Base-by-base conservation (phyloP, 2,113 vertebrate genomes). In the Elachura formosa region DNA sequence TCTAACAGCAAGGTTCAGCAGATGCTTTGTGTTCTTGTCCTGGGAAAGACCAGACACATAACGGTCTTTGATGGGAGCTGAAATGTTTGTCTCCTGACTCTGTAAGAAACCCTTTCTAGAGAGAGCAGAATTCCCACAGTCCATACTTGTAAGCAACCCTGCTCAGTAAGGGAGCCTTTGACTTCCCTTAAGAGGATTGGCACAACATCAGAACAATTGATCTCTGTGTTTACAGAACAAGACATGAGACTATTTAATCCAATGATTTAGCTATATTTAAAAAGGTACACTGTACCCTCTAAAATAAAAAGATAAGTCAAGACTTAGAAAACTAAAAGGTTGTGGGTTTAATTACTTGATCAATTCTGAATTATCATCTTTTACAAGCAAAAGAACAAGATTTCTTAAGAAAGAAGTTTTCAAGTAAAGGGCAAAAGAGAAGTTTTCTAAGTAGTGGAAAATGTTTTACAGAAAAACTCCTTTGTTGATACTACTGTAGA, bases 361-460 rank as follows among this genome's bases (percentile, higher is more conserved):
- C 25, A 29, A 62, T 64, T 94, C 79, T 90, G 79, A 66, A 86
- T 78, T 94, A 84, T n/a, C 36, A 24, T 88, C 52, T 31, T 87
- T 93, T 80, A 59, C 48, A 93, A 73, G 71, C n/a, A 88, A n/a
- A 87, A 83, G 34, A 64, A 51, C 61, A 94, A 82, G 58, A 58
- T 93, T 95, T 80, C 55, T 75, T 86, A 86, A 26, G 46, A 95
- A 90, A 87, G 31, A 31, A 59, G 20, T 75, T 93, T 49, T 40
- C 63, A 93, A 84, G 10, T 79, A 15, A 88, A 90, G 43, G 56
- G 61, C 19, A 94, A n/a, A 72, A 40, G 33, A 28, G 16, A 80
- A 63, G 3, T 4, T n/a, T 68, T 82, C 45, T 59, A 58, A 69
- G 82, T 72, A 69, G 61, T 33, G 26, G 26, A n/a, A 90, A 29